Evolutionary conservation across 1,140 invertebrate genomes (phyloP).

Genomic region (Diploscapter pachys): DNA sequence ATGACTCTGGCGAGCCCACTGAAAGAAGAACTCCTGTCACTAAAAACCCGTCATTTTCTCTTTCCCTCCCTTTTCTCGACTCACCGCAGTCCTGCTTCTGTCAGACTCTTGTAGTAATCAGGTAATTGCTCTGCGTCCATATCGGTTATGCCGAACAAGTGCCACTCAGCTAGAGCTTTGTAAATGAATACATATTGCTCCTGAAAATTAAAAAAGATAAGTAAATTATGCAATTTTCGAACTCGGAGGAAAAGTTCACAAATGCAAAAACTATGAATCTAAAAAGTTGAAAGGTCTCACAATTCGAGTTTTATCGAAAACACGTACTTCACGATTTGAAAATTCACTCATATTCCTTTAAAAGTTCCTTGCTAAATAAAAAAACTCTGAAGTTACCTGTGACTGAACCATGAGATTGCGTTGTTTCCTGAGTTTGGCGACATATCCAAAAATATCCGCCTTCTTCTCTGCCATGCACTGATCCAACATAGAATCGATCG

Average conservation of each 20-base stretch:
- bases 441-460: constrained; percentile 82
- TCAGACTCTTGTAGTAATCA: constrained; percentile 64
- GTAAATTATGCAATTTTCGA: constrained; percentile 3
- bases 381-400: constrained; percentile 64
- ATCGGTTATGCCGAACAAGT: constrained; percentile 89
- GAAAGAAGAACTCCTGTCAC: background rate
- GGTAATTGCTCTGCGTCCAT: constrained; percentile 72
- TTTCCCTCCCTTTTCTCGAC: constrained; percentile 30
- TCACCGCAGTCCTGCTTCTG: constrained; percentile 56
- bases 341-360: too few species aligned
- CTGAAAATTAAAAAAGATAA: constrained; percentile 61
- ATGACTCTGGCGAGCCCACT: background rate
- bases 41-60: constrained; percentile 18
- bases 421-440: constrained; percentile 81
- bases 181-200: constrained; percentile 98
- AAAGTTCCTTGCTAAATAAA: constrained; percentile 4
- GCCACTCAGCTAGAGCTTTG: constrained; percentile 84
- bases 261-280: constrained; percentile 7
- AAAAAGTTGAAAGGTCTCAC: constrained; percentile 10
- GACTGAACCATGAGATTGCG: constrained; percentile 89
- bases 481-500: constrained; percentile 80
- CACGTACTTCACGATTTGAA: too few species aligned
- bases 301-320: too few species aligned
- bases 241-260: constrained; percentile 11
- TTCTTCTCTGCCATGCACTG: constrained; percentile 76